Conservation (phyloP, 2,113 vertebrate species). For the Poicephalus meyeri region DNA sequence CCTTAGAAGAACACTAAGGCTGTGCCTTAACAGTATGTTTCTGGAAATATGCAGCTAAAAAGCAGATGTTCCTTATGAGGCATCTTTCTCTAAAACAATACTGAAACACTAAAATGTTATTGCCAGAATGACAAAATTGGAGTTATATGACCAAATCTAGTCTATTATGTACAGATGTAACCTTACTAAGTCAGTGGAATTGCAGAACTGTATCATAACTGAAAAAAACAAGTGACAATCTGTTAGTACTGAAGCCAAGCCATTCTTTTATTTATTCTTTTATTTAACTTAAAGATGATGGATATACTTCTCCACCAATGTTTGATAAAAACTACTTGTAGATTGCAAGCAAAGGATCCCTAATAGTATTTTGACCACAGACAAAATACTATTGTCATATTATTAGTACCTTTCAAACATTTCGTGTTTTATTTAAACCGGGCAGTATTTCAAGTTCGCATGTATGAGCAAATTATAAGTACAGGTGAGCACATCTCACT, state of each 20-base stretch:
- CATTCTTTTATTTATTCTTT: not conserved
- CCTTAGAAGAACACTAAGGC: not conserved
- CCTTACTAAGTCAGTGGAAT: not conserved
- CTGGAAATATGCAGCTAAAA: not conserved
- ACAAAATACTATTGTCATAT: not conserved
- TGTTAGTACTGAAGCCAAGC: not conserved
- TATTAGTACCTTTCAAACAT: not conserved
- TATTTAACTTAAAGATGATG: not conserved
- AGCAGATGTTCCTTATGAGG: not conserved
- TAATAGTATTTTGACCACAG: not conserved
- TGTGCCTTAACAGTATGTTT: not conserved
- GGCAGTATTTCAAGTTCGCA: not conserved
- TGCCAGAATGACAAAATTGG: not conserved
- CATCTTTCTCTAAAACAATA: not conserved
- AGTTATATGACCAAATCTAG: not conserved
- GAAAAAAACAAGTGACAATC: not conserved
- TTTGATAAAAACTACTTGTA: not conserved
- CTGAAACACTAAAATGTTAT: not conserved
- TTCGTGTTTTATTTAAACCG: not conserved
- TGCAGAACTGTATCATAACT: not conserved
- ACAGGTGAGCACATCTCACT: not conserved
- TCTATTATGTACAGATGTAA: not conserved
- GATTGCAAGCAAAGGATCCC: not conserved
- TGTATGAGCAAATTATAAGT: not conserved
- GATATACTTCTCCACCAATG: not conserved